Conservation (phyloP, 2,888 invertebrate species). For the Chrysotoxum bicinctum region DNA sequence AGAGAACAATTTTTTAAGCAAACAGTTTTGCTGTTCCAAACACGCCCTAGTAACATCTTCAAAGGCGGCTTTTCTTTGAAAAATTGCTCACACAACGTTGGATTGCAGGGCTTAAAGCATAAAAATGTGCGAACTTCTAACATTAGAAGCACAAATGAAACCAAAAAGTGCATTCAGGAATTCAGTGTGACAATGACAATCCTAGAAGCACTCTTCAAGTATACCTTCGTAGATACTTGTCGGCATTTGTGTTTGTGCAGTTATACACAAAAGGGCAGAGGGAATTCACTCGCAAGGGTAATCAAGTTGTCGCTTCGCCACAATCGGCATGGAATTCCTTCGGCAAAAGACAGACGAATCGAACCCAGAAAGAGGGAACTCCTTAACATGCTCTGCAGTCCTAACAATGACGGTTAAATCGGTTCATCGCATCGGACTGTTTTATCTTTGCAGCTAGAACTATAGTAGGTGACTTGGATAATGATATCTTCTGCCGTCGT, state of each 20-base stretch:
- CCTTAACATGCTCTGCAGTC: constrained; percentile 22
- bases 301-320: constrained; percentile 65
- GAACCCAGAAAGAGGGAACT: not conserved
- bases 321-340: constrained; percentile 65
- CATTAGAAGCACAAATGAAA: constrained; percentile 37
- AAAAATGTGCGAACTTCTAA: constrained; percentile 30
- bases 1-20: too few relatives aligned
- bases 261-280: not conserved
- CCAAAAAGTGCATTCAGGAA: constrained; percentile 29
- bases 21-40: too few relatives aligned
- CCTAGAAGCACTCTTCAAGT: constrained; percentile 18
- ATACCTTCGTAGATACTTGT: not conserved
- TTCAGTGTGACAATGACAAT: constrained; percentile 49
- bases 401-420: constrained; percentile 62
- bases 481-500: constrained; percentile 34
- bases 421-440: constrained; percentile 66
- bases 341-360: constrained; percentile 9
- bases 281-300: constrained; percentile 38
- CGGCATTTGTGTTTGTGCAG: constrained; percentile 49
- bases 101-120: constrained; percentile 20
- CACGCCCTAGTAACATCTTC: not conserved
- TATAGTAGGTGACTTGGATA: constrained; percentile 51
- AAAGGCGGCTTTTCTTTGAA: constrained; percentile 26
- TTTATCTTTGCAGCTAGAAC: constrained; percentile 37
- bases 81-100: not conserved